phyloP scores from a whole-genome alignment of 2,888 invertebrate species.

The Metallyticus violacea region DNA sequence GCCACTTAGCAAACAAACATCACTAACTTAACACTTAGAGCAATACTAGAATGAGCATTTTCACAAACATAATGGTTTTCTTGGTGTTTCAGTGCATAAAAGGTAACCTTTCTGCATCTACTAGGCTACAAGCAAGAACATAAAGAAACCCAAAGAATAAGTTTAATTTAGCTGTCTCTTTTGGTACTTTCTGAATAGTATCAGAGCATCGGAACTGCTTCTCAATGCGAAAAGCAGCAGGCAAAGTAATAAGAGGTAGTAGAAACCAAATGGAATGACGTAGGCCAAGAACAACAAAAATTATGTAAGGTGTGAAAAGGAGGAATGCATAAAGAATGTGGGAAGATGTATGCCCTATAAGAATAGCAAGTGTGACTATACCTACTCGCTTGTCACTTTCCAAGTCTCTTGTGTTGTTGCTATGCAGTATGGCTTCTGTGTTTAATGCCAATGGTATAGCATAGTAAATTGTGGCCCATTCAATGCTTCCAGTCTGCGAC shows the following conservation, averaged over 20 bases:
- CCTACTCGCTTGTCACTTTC: conserved; percentile 86
- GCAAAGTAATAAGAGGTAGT: conserved; percentile 82
- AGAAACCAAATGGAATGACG: conserved; percentile 87
- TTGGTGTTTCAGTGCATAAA: conserved; percentile 26
- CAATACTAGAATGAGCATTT: not conserved
- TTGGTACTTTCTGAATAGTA: conserved; percentile 77
- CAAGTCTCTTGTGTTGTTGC: conserved; percentile 90
- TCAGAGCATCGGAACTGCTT: conserved; percentile 78
- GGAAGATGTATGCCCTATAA: conserved; percentile 87
- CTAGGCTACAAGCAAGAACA: conserved; percentile 69
- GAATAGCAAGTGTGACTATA: conserved; percentile 91
- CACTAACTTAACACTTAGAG: not conserved
- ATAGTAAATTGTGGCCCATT: conserved; percentile 88
- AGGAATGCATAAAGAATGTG: conserved; percentile 87
- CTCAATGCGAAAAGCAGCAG: conserved; percentile 86
- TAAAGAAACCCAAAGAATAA: conserved; percentile 88
- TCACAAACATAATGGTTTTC: not conserved
- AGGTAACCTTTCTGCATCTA: conserved; percentile 26
- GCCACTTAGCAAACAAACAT: not conserved
- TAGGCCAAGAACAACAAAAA: conserved; percentile 80
- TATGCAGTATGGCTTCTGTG: conserved; percentile 92
- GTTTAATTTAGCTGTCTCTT: conserved; percentile 86
- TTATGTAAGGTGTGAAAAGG: conserved; percentile 86
- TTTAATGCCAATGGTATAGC: conserved; percentile 91
- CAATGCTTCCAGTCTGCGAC: conserved; percentile 87